Evolutionary conservation across 53 echinoderm and acorn worm species (phyloP), one percentile per base, ranked within the genome.

Genomic region (Arbacia lixula): DNA sequence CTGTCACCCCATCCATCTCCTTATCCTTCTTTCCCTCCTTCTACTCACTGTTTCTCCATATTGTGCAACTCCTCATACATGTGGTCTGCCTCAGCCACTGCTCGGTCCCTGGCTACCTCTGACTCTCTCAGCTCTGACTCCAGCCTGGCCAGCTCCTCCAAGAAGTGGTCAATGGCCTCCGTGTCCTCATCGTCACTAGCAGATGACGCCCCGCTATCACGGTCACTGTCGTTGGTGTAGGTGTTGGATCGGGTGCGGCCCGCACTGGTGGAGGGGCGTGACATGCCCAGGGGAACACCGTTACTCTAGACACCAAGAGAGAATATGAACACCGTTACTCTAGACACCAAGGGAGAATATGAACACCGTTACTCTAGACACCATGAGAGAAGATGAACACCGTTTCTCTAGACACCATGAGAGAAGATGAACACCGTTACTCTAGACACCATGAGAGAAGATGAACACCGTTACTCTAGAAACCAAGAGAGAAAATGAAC

Each of bases 131-230:
- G 28, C 64, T 93, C 93, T 25, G 86, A 46, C 78, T 95, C 91
- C 72, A 93, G 39, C 63, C 86, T 72, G 5, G 53, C 80, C 35
- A 95, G 58, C 68, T 93, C 89, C 53, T 95, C 91, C 87, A 95
- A 46, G 38, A 95, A 93, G 17, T 77, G 31, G 54, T 91, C 91
- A 24, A 77, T 52, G 1, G 91, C 91, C 1, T 87, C 95, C 0
- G 91, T 87, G 27, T 87, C 87, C 53, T 87, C 83, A 8, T 83
- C 92, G 2, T 67, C 66, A 28, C 78, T 87, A 6, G 74, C 56
- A 24, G 80, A 83, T 0, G 85, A 86, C 6, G 85, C 71, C 40
- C 58, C 85, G 30, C 58, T 71, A 36, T 89, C 85, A 40, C 72
- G 86, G 46, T 85, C 77, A 28, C 76, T 89, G 49, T 77, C 85